phyloP scores from a whole-genome alignment of 2,797 vertebrate species.

The Arctocebus calabarensis region DNA sequence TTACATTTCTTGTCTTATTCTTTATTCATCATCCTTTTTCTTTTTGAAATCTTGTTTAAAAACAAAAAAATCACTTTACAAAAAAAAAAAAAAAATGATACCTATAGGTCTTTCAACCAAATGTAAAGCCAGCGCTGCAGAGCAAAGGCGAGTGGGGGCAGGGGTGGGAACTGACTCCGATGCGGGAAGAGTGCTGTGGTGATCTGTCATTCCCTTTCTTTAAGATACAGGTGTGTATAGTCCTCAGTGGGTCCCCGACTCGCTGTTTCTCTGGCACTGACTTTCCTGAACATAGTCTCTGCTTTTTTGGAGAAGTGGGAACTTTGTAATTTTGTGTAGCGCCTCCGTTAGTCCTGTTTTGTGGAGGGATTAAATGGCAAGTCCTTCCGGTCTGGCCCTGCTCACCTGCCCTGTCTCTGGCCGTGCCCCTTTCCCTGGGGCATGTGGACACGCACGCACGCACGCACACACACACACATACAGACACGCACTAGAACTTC shows the following conservation, averaged over 20 bases:
- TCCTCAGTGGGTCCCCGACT: background rate
- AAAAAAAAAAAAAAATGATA: background rate
- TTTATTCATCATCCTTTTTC: conserved; percentile 35
- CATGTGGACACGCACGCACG: too few relatives aligned
- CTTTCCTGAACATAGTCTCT: background rate
- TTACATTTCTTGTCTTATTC: background rate
- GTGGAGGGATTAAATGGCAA: background rate
- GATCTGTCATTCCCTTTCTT: background rate
- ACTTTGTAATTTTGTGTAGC: background rate
- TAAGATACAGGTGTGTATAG: background rate
- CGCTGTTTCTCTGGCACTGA: background rate
- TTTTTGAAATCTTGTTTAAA: conserved; percentile 25
- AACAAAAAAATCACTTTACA: conserved; percentile 5
- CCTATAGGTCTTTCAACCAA: background rate
- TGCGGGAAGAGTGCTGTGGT: background rate
- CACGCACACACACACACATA: too few relatives aligned
- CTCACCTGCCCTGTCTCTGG: background rate
- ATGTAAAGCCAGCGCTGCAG: background rate
- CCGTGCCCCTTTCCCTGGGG: background rate
- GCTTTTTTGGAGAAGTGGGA: background rate
- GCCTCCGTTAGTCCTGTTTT: background rate
- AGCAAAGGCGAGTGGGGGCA: background rate
- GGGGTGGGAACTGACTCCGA: background rate
- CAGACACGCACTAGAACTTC: background rate
- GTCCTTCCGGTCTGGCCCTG: background rate